Base-by-base conservation (phyloP, 2,888 invertebrate genomes). In the Laspeyria flexula region DNA sequence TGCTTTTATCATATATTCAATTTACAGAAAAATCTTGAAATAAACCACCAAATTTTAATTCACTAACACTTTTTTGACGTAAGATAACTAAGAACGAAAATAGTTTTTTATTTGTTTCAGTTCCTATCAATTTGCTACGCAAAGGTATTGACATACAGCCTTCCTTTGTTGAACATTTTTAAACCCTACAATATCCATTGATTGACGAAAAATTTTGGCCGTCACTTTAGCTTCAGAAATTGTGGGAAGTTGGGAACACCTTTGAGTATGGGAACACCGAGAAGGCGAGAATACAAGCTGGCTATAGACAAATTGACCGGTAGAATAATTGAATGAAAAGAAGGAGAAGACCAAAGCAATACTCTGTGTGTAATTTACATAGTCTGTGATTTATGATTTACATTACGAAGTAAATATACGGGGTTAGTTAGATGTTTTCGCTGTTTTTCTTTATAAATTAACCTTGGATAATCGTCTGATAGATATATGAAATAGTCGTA, bases 1-100 rank as follows among this genome's bases (percentile, higher is more conserved):
- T 83, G 69, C 76, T 75, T 75, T 78, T 69, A 73, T 72, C 77
- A 76, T 80, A 70, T 68, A 81, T 62, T 74, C 68, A 74, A 81
- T 81, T 79, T 74, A 77, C 70, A 79, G 74, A 79, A 79, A 79
- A 72, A 73, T 65, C 72, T 66, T 65, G 73, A 77, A 80, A 77
- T 71, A 81, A 80, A 82, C 78, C 86, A 85, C 85, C 80, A 81
- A 82, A 83, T 77, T 71, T 75, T n/a, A 77, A 73, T 75, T 79
- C 84, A 86, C 81, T 83, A 81, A 71, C 81, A 87, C 83, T 85
- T 87, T 71, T 88, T 90, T 90, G 90, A 90, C 90, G 86, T 89
- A 76, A 75, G 67, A 56, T 65, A 60, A 51, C 50, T 54, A 78
- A 68, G 75, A 83, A 81, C 75, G 74, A 81, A 81, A 83, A 83